Base-by-base conservation (phyloP, 2,888 invertebrate species). In the Drosophila maculinotata region DNA sequence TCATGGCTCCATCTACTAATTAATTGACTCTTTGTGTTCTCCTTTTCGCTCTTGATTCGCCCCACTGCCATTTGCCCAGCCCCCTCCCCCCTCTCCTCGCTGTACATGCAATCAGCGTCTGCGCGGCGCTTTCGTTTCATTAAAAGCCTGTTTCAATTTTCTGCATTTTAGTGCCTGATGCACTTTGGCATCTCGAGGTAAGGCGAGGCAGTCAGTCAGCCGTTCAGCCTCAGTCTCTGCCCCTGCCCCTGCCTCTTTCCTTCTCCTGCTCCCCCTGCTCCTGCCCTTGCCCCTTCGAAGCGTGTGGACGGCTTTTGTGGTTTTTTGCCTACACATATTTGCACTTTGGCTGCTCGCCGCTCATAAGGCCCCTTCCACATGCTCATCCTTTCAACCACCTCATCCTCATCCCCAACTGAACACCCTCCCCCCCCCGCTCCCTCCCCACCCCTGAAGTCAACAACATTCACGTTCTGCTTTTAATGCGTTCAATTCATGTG, bases 21-120 rank as follows among this genome's bases (percentile, higher is more conserved):
- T 91, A 91, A 91, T 91, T 91, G 91, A 91, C 90, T 91, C 90
- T 91, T 90, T 89, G 90, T 90, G 91, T 91, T 87, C 76, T 62
- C 57, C 68, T 64, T 58, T 56, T 25, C 30, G 14, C 60, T 54
- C 41, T 33, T 59, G 66, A 56, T 72, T 57, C 53, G 62, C 56
- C n/a, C n/a, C n/a, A n/a, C n/a, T n/a, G n/a, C n/a, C n/a, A n/a
- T n/a, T n/a, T 54, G 39, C 14, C 33, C 45, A 28, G 38, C 47
- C 57, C 30, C 35, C 7, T 6, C 10, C 5, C 39, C 28, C 3
- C 12, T 12, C 14, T 8, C 2, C 48, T 17, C n/a, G 1, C 33
- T 3, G 14, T n/a, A 14, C 8, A 3, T 20, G 15, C 31, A 15
- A 25, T 31, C 36, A 10, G 49, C 42, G 45, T 25, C 54, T 64